Percentiles rank a stretch among this genome's conserved stretches.
These are phyloP conservation scores for Stenotaenia linearis DNA, from an alignment of 2,888 invertebrate species.

Conservation along the genomic window DNA sequence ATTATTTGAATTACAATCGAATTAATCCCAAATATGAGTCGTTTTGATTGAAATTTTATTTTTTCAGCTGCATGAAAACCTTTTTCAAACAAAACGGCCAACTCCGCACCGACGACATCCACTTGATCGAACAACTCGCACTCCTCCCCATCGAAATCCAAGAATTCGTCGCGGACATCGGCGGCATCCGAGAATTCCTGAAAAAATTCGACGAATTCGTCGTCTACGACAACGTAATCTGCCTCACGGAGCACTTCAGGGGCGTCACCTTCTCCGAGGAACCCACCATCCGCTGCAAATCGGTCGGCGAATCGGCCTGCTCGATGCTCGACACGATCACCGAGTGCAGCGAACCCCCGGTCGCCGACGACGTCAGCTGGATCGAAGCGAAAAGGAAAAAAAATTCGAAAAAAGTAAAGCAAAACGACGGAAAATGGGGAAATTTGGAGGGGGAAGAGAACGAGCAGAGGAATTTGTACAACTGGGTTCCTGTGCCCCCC, in stretches of 20 bases:
- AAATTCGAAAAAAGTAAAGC: not conserved
- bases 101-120: not conserved
- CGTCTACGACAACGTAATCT: not conserved
- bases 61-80: not conserved
- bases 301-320: not conserved
- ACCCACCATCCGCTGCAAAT: not conserved
- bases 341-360: not conserved
- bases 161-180: not conserved
- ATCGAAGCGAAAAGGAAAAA: not conserved
- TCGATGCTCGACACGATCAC: not conserved
- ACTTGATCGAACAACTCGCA: not conserved
- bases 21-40: too few species aligned
- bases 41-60: not conserved
- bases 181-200: not conserved
- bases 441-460: too few species aligned
- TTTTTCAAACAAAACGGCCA: not conserved
- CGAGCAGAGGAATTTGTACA: too few species aligned
- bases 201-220: conserved; percentile 8
- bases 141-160: not conserved
- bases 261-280: not conserved
- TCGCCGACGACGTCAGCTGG: not conserved
- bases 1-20: too few species aligned
- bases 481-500: too few species aligned
- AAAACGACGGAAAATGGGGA: too few species aligned
- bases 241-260: not conserved